Evolutionary conservation across 2,797 vertebrate genomes (phyloP), one percentile per base, ranked within the genome.

Genomic region (Danio choprae): DNA sequence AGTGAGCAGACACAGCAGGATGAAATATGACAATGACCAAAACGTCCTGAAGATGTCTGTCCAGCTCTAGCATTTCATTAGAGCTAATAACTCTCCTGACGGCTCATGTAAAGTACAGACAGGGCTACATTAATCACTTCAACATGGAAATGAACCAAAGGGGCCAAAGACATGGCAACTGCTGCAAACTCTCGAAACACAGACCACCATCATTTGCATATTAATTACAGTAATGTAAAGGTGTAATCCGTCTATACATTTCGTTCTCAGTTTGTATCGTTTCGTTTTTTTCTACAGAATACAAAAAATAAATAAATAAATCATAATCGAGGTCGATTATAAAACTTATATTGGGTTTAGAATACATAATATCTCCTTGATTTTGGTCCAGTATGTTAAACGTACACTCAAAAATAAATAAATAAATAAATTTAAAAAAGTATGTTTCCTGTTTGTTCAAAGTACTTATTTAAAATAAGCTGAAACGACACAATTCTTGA

Each of bases 11-110:
- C 48, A 18, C 36, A 5, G 48, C 48, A 53, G 29, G n/a, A 40
- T 5, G 4, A 70, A 18, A 40, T 13, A 53, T 63, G 4, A 63
- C 16, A 43, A 63, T 63, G 38, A 63, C 60, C 36, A 63, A 40
- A 43, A 63, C 53, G 48, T 12, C 48, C 16, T 40, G 38, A 69
- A 40, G 48, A 70, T 53, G n/a, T 40, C 10, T 53, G 16, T 70
- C 68, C 6, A 40, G 29, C 7, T 16, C 38, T 55, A 9, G 38
- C 69, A 43, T 56, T 43, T 71, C 38, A 55, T 55, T 71, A 56
- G 38, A 56, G 51, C 13, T 43, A 69, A 69, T 53, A 71, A 56
- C n/a, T 71, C 36, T 71, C 38, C 50, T 56, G 51, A 71, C 40
- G 43, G 11, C 36, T 41, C 65, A 53, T 53, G 10, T 53, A 53